A percentile compares a stretch with the other conserved stretches of the same genome.
Conservation (phyloP, 2,113 vertebrate species). For the Tragelaphus strepsiceros region DNA sequence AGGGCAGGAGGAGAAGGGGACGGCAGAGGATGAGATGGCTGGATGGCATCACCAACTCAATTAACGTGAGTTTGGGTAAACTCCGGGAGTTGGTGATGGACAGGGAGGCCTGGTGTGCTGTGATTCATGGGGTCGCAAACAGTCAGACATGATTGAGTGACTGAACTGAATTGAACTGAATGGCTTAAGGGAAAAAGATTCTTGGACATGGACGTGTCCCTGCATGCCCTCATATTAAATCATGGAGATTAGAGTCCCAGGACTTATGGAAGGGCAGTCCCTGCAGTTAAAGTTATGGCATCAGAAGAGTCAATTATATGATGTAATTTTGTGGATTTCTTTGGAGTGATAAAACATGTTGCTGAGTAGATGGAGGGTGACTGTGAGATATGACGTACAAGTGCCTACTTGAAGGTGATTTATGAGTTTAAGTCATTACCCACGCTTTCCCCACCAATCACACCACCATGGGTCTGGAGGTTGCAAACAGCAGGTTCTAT, state of each 20-base stretch:
- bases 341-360: background rate
- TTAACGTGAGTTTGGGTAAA: too few relatives aligned
- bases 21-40: too few relatives aligned
- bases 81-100: too few relatives aligned
- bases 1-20: too few relatives aligned
- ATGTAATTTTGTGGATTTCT: background rate
- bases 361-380: background rate
- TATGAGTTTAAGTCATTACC: background rate
- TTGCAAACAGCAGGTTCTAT: background rate
- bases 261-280: background rate
- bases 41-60: too few relatives aligned
- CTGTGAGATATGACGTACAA: background rate
- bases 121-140: too few relatives aligned
- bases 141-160: rapidly evolving
- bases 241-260: background rate
- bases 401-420: background rate
- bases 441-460: background rate
- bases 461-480: background rate
- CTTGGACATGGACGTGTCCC: background rate
- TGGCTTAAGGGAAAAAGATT: background rate
- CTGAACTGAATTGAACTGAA: background rate
- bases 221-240: background rate
- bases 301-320: background rate
- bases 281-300: background rate
- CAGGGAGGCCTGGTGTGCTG: too few relatives aligned